Evolutionary conservation across 2,888 invertebrate species (phyloP), one percentile per base, ranked within the genome.

Genomic region (Synergus itoensis): DNA sequence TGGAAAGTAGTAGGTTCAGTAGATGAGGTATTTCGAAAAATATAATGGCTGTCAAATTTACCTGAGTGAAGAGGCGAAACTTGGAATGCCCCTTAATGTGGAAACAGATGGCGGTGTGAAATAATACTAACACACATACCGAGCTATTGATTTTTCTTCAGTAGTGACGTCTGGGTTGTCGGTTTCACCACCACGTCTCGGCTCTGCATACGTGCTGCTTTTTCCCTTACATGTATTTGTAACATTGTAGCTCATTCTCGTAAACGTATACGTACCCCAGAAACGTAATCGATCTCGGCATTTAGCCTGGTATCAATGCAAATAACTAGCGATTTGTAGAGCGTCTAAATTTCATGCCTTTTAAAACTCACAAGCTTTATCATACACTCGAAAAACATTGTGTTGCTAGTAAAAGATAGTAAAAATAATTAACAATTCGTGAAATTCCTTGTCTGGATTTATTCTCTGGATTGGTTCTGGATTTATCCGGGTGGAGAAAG

Each of bases 101-200:
- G 64, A 60, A 82, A 79, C 83, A 83, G 84, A 86, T 82, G 81
- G 80, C 82, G 81, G 84, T 82, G 84, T 83, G 84, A 84, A 88
- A 89, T 89, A 88, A 90, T 87, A 87, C 88, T 88, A 89, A 87
- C 88, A 87, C 88, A 88, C 84, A 89, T 87, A 88, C 84, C 85
- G 78, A 79, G 81, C 84, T 89, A 90, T 90, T 88, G 89, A 90
- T 90, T 89, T 90, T 88, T 82, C 82, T 79, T 77, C 80, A 83
- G 79, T 80, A 81, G 80, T 83, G 84, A 77, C 81, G 81, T 82
- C 85, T 83, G 84, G 77, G 79, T 79, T 81, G 83, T 81, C 80
- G 82, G 82, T 83, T 79, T 65, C 77, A 81, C 80, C 81, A 80
- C 77, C 80, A 84, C 81, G 80, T 81, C 81, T 79, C 79, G 75